A percentile compares a stretch with the other conserved stretches of the same genome.
Conservation (phyloP, 2,797 vertebrate genomes). For the Glossophaga mutica region DNA sequence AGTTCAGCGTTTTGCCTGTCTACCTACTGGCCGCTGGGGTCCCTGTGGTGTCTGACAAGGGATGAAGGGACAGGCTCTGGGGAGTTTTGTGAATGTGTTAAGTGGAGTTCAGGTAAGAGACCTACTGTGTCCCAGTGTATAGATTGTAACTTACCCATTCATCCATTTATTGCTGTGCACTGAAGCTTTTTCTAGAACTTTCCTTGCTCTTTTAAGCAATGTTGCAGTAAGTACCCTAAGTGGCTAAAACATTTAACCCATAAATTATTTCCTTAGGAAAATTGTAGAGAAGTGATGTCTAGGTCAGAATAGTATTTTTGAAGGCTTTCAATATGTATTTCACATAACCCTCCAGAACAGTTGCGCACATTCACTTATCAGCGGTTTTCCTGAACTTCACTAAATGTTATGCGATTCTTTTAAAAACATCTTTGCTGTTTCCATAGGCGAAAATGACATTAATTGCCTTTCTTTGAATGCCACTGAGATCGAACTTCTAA, state of each 20-base stretch:
- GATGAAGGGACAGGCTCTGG: background rate
- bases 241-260: conserved; percentile 30
- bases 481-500: background rate
- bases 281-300: background rate
- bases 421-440: conserved; percentile 16
- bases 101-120: background rate
- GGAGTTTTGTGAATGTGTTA: background rate
- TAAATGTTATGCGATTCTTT: conserved; percentile 12
- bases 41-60: background rate
- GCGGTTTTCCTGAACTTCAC: background rate
- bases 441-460: background rate
- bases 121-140: background rate
- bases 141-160: background rate
- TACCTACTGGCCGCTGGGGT: background rate
- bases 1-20: background rate
- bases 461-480: conserved; percentile 42
- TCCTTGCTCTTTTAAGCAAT: background rate
- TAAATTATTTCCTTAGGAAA: conserved; percentile 21
- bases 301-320: background rate
- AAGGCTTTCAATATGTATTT: conserved; percentile 11
- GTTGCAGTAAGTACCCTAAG: conserved; percentile 23
- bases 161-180: background rate
- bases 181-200: background rate
- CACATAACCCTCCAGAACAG: background rate
- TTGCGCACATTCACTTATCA: background rate